Evolutionary conservation across 2,888 invertebrate species (phyloP).

Genomic region (Drosophila affinis): DNA sequence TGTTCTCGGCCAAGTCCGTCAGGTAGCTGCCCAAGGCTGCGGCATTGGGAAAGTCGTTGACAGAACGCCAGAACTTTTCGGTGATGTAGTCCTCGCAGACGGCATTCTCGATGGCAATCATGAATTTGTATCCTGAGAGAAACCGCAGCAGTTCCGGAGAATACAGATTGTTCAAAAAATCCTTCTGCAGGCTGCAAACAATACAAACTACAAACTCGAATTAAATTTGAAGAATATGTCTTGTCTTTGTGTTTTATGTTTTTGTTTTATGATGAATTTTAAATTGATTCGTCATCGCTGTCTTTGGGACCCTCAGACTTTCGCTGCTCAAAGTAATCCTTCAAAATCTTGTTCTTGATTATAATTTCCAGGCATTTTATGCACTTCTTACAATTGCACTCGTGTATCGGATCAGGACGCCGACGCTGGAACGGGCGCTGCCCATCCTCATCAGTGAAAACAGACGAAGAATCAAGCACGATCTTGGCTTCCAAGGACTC

Average conservation of each 20-base stretch:
- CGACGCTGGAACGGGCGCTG: not conserved
- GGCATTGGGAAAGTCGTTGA: constrained; percentile 87
- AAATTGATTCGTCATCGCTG: too few species aligned
- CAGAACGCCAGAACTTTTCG: constrained; percentile 93
- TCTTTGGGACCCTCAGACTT: not conserved
- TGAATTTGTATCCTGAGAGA: constrained; percentile 90
- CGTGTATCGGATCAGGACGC: not conserved
- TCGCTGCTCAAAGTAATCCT: not conserved
- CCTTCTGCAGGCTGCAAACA: constrained; percentile 82
- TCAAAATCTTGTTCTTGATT: not conserved
- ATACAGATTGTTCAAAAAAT: constrained; percentile 87
- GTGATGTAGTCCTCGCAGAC: constrained; percentile 93
- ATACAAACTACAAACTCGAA: not conserved
- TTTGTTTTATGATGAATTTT: too few species aligned
- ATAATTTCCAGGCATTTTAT: too few species aligned
- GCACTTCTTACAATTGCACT: not conserved
- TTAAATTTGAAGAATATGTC: not conserved
- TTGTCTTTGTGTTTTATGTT: too few species aligned
- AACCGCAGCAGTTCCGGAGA: constrained; percentile 87
- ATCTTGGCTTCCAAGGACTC: too few species aligned
- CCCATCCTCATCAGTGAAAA: too few species aligned
- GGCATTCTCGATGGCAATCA: constrained; percentile 93
- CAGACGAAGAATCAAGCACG: too few species aligned
- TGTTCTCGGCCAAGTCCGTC: constrained; percentile 85
- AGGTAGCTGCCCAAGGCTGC: constrained; percentile 87